phyloP scores from a whole-genome alignment of 2,888 invertebrate genomes.

The Drosophila austrosaltans region DNA sequence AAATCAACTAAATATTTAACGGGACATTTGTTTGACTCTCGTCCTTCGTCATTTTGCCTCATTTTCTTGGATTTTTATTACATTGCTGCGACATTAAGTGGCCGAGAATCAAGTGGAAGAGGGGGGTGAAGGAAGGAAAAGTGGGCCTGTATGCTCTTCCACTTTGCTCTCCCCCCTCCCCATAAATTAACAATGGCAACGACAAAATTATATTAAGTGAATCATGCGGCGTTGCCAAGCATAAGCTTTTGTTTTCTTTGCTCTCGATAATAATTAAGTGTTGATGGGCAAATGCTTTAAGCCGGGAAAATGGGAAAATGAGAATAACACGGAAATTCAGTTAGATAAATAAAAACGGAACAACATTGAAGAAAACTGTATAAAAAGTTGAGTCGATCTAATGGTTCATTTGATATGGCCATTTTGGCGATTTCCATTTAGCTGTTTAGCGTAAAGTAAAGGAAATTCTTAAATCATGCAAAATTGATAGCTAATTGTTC shows the following conservation, averaged over 20 bases:
- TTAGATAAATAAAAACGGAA: neutral
- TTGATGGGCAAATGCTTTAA: slow-evolving; percentile 46
- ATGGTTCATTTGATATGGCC: neutral
- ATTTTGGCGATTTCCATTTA: neutral
- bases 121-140: slow-evolving; percentile 25
- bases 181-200: slow-evolving; percentile 66
- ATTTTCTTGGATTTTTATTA: slow-evolving; percentile 69
- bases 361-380: neutral
- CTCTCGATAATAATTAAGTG: slow-evolving; percentile 57
- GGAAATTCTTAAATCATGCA: neutral
- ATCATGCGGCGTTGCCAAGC: slow-evolving; percentile 57
- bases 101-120: slow-evolving; percentile 26
- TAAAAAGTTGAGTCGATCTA: neutral
- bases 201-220: slow-evolving; percentile 67
- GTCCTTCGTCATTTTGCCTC: slow-evolving; percentile 29
- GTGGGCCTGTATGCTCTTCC: slow-evolving; percentile 22
- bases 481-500: too few species aligned
- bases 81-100: slow-evolving; percentile 69
- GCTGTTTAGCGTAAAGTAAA: neutral
- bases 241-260: slow-evolving; percentile 24
- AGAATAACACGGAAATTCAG: neutral
- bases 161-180: slow-evolving; percentile 34
- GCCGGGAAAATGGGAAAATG: slow-evolving; percentile 6
- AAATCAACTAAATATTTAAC: slow-evolving; percentile 78
- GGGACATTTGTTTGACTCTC: slow-evolving; percentile 67